These are phyloP conservation scores for Crotalus horridus DNA, from an alignment of 2,113 vertebrate genomes.

Conservation along the genomic window DNA sequence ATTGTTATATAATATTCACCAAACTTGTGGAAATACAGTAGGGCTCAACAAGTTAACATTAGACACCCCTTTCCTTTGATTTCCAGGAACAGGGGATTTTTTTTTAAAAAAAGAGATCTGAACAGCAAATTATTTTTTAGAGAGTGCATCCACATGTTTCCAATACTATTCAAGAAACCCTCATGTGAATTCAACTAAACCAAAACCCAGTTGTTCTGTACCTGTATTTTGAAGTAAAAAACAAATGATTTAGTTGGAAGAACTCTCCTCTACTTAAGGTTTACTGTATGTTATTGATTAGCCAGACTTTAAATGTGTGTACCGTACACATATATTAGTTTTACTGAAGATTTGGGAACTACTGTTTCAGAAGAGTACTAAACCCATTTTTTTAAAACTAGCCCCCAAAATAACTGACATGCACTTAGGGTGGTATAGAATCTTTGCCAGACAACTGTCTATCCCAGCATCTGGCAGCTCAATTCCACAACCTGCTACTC, in stretches of 20 bases:
- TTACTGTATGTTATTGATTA: not conserved
- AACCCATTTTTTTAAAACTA: not conserved
- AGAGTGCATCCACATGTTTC: not conserved
- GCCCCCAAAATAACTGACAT: not conserved
- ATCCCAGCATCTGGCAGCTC: not conserved
- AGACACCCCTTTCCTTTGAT: not conserved
- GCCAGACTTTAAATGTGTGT: not conserved
- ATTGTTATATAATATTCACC: not conserved
- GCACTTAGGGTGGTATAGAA: not conserved
- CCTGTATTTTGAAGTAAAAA: not conserved
- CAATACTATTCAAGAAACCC: not conserved
- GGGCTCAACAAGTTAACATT: not conserved
- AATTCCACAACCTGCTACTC: not conserved
- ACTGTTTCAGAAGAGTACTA: not conserved
- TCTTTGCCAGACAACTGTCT: not conserved
- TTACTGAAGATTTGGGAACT: not conserved
- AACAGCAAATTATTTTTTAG: not conserved
- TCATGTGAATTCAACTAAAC: not conserved
- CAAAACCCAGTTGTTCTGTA: not conserved
- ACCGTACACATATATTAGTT: not conserved
- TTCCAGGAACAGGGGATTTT: not conserved
- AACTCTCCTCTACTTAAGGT: not conserved
- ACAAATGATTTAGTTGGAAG: not conserved
- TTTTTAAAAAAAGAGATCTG: not conserved
- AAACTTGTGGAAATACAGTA: not conserved